Percentiles rank a stretch among this genome's conserved stretches.
phyloP scores from a whole-genome alignment of 2,113 vertebrate genomes.

The Felis chaus region DNA sequence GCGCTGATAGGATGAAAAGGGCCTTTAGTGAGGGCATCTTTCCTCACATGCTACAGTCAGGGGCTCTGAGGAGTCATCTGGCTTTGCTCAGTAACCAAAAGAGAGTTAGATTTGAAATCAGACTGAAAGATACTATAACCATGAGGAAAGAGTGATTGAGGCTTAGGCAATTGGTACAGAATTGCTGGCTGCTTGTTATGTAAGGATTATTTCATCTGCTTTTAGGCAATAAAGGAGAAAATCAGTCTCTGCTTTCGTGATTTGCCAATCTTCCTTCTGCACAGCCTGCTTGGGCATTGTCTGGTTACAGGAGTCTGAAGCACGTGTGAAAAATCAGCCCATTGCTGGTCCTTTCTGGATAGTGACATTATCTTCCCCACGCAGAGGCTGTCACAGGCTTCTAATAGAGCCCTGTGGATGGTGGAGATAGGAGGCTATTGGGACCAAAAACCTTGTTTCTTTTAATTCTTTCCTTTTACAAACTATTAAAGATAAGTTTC shows the following conservation, averaged over 20 bases:
- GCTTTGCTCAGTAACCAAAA: background rate
- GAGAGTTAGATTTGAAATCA: background rate
- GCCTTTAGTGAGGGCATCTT: background rate
- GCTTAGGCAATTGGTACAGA: background rate
- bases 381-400: background rate
- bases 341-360: background rate
- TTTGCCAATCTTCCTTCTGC: background rate
- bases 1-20: background rate
- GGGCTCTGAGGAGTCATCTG: background rate
- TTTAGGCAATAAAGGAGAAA: slow-evolving; percentile 18
- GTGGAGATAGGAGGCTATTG: background rate
- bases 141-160: background rate
- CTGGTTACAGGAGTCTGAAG: background rate
- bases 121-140: background rate
- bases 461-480: slow-evolving; percentile 53
- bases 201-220: slow-evolving; percentile 19
- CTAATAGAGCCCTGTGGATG: background rate
- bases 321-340: background rate
- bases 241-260: slow-evolving; percentile 4
- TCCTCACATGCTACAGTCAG: background rate
- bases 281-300: slow-evolving; percentile 11
- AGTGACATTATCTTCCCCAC: slow-evolving; percentile 22
- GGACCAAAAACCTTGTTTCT: slow-evolving; percentile 36
- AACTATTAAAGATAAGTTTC: slow-evolving; percentile 28
- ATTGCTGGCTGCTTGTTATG: background rate